Evolutionary conservation across 1,140 invertebrate genomes (phyloP).

Genomic region (Phymastichus coffea): DNA sequence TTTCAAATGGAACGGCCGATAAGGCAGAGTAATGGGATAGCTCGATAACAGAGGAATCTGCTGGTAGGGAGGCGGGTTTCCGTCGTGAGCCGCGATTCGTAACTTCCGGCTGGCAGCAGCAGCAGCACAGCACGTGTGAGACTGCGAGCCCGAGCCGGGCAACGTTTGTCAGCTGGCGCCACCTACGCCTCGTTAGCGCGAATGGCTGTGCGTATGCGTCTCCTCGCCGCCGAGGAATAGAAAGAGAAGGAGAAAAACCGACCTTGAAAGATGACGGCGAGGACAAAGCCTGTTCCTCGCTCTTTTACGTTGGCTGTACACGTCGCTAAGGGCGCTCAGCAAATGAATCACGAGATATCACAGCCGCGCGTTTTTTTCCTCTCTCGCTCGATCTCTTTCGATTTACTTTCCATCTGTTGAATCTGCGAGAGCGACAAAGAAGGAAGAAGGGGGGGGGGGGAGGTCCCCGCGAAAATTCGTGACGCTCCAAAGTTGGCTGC

Average conservation of each 20-base stretch:
- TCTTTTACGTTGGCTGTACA: conserved; percentile 37
- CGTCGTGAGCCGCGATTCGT: not conserved
- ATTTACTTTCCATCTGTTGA: too few relatives aligned
- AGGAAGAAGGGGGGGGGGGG: too few relatives aligned
- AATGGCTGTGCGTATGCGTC: not conserved
- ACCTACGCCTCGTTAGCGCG: not conserved
- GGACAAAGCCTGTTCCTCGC: conserved; percentile 50
- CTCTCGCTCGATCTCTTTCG: too few relatives aligned
- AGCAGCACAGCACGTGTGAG: conserved; percentile 5
- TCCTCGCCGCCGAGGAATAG: not conserved
- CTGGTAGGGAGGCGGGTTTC: not conserved
- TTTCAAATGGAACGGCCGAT: too few relatives aligned
- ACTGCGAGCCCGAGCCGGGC: not conserved
- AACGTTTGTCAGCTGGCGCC: not conserved
- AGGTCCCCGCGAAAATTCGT: too few relatives aligned
- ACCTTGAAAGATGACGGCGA: conserved; percentile 49
- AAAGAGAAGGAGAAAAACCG: conserved; percentile 37
- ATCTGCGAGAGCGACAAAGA: too few relatives aligned
- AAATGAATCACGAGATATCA: conserved; percentile 6
- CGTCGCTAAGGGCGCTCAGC: conserved; percentile 20
- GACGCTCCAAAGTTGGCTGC: too few relatives aligned
- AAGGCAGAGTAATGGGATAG: too few relatives aligned
- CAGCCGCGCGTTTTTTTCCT: too few relatives aligned
- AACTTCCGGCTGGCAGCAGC: conserved; percentile 7
- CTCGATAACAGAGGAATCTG: too few relatives aligned